Conservation (phyloP, 1,140 invertebrate genomes). For the Cylas formicarius region DNA sequence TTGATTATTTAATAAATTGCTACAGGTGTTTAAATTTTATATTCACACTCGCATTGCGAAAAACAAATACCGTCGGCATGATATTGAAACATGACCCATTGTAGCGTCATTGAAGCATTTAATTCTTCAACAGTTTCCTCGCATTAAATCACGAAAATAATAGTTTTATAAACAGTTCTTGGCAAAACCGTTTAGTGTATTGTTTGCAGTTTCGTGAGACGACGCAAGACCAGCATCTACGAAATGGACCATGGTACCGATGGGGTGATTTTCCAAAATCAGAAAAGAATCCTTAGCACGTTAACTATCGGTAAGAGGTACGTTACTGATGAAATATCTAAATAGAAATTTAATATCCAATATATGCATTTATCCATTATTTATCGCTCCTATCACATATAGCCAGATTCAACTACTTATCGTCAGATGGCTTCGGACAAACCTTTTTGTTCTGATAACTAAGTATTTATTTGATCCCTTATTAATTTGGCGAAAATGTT, state of each 20-base stretch:
- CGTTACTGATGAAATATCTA: slow-evolving; percentile 6
- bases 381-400: neutral
- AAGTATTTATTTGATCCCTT: neutral
- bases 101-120: neutral
- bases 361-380: neutral
- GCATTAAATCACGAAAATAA: neutral
- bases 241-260: slow-evolving; percentile 33
- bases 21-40: slow-evolving; percentile 1
- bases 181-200: neutral
- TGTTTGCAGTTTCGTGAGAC: slow-evolving; percentile 20
- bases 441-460: slow-evolving; percentile 3
- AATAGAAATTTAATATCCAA: neutral
- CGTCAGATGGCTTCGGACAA: slow-evolving; percentile 1
- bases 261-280: slow-evolving; percentile 36
- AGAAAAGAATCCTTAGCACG: slow-evolving; percentile 36
- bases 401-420: neutral
- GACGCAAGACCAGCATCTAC: slow-evolving; percentile 36
- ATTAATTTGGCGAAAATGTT: neutral
- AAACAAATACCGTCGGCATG: neutral
- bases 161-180: neutral
- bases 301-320: slow-evolving; percentile 39
- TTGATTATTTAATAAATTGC: slow-evolving; percentile 4
- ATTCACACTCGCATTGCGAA: neutral
- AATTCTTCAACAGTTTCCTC: neutral
- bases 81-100: neutral